phyloP scores from a whole-genome alignment of 2,888 invertebrate species.

The Diachrysia chrysitis region DNA sequence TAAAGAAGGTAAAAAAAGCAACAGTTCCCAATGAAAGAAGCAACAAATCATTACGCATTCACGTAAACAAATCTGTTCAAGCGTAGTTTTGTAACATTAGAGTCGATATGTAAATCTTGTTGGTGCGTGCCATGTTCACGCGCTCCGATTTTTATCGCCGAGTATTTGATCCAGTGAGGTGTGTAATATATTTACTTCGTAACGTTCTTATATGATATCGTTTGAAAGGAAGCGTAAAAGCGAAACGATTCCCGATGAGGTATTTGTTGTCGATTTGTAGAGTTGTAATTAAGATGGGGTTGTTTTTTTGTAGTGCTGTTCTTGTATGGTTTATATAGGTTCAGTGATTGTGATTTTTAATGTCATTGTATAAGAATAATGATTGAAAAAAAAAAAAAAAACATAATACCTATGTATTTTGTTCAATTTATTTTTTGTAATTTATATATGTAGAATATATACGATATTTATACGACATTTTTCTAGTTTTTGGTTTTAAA shows the following conservation, averaged over 20 bases:
- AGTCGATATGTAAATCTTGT: constrained; percentile 70
- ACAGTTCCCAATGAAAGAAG: constrained; percentile 42
- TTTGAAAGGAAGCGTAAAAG: constrained; percentile 56
- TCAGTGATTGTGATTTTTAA: too few species aligned
- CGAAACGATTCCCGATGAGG: constrained; percentile 49
- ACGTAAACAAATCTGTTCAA: constrained; percentile 56
- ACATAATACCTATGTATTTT: too few species aligned
- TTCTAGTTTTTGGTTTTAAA: too few species aligned
- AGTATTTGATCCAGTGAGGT: constrained; percentile 68
- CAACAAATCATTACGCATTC: constrained; percentile 56
- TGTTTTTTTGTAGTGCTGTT: not conserved
- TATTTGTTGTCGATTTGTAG: constrained; percentile 29
- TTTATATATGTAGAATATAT: too few species aligned
- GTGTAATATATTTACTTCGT: constrained; percentile 71
- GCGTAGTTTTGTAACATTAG: constrained; percentile 28
- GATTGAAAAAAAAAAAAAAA: too few species aligned
- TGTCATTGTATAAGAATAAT: too few species aligned
- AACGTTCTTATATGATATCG: constrained; percentile 60
- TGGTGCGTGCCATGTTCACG: constrained; percentile 73
- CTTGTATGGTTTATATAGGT: not conserved
- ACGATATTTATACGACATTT: too few species aligned
- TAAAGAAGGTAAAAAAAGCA: constrained; percentile 50
- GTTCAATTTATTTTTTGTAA: too few species aligned
- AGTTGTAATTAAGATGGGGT: constrained; percentile 9
- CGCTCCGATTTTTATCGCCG: constrained; percentile 73